Percentiles rank a stretch among this genome's conserved stretches.
Evolutionary conservation across 2,888 invertebrate genomes (phyloP).

Genomic region (Melanophora roralis): DNA sequence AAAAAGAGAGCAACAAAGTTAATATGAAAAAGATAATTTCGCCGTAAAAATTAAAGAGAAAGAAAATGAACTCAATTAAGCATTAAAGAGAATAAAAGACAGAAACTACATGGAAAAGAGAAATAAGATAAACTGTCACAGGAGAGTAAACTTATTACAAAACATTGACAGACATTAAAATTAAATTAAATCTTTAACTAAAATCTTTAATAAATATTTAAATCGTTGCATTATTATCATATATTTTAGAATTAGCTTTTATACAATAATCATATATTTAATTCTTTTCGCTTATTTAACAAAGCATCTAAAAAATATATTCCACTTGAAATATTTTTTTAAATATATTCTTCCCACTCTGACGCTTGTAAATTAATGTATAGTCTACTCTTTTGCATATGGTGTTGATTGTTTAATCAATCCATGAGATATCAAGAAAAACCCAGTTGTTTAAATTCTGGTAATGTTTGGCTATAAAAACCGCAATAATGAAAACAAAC

Average conservation of each 20-base stretch:
- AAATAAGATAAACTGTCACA: not conserved
- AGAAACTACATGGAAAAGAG: not conserved
- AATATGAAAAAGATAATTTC: slow-evolving; percentile 43
- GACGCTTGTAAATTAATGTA: not conserved
- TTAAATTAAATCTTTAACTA: not conserved
- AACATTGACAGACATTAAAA: not conserved
- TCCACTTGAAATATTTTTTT: not conserved
- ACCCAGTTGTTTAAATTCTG: slow-evolving; percentile 32
- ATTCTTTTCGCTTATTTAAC: too few relatives aligned
- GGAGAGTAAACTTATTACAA: not conserved
- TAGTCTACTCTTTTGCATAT: slow-evolving; percentile 14
- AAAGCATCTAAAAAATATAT: too few relatives aligned
- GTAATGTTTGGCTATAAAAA: slow-evolving; percentile 44
- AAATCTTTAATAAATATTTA: not conserved
- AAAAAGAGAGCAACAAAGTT: not conserved
- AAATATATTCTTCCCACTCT: not conserved
- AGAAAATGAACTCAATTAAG: not conserved
- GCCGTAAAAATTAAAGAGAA: slow-evolving; percentile 35
- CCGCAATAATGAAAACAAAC: slow-evolving; percentile 70
- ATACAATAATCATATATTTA: too few relatives aligned
- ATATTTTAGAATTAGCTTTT: too few relatives aligned
- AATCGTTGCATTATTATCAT: too few relatives aligned
- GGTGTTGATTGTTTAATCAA: not conserved
- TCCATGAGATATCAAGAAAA: not conserved
- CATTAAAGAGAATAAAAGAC: slow-evolving; percentile 8